Conservation (phyloP, 2,888 invertebrate genomes). For the Litoditis marina region DNA sequence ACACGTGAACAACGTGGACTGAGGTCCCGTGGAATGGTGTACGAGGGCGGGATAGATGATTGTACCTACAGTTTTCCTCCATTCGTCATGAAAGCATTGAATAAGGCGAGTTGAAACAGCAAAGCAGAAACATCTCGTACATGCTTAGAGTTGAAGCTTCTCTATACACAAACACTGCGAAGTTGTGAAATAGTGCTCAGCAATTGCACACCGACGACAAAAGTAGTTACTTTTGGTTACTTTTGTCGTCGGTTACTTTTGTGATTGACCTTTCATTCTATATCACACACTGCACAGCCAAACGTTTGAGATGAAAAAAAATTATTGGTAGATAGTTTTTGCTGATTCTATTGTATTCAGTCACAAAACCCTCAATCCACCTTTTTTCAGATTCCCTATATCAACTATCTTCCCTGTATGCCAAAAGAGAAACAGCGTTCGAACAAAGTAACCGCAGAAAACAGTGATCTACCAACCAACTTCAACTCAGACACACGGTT, state of each 20-base stretch:
- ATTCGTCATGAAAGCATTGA: conserved; percentile 39
- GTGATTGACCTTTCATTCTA: too few species aligned
- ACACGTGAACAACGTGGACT: conserved; percentile 57
- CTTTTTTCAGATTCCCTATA: conserved; percentile 31
- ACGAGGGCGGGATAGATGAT: conserved; percentile 38
- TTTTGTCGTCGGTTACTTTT: too few species aligned
- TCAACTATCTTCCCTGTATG: conserved; percentile 47
- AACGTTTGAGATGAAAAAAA: neutral
- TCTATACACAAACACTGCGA: too few species aligned
- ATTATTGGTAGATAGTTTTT: too few species aligned
- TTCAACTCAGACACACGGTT: too few species aligned
- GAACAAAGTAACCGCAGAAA: conserved; percentile 16
- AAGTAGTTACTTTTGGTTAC: too few species aligned
- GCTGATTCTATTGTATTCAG: too few species aligned
- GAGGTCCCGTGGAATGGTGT: conserved; percentile 44
- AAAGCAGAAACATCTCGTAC: too few species aligned
- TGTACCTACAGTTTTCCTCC: conserved; percentile 48
- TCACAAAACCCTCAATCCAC: too few species aligned
- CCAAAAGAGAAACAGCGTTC: conserved; percentile 43
- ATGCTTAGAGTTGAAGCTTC: too few species aligned
- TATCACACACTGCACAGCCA: too few species aligned
- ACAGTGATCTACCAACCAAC: neutral
- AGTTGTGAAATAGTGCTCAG: neutral
- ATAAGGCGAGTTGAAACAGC: conserved; percentile 19
- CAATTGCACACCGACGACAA: too few species aligned